Conservation (phyloP, 2,113 vertebrate genomes). For the Marcusenius ussheri region DNA sequence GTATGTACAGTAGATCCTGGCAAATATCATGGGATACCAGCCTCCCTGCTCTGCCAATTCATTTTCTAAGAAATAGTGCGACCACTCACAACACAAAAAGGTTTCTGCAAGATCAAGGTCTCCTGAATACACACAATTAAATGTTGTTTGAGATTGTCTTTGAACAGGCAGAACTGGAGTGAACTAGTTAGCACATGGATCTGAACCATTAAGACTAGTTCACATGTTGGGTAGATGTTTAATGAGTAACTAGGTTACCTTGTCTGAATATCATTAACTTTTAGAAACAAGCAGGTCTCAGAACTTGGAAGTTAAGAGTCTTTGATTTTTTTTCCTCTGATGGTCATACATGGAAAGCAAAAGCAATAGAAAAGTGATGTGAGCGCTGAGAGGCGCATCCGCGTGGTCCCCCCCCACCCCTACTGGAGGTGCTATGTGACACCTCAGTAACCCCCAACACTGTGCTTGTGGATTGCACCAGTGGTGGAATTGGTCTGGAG, state of each 20-base stretch:
- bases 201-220: not conserved
- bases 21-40: not conserved
- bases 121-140: not conserved
- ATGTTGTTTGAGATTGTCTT: slow-evolving; percentile 1
- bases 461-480: slow-evolving; percentile 21
- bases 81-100: not conserved
- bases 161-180: not conserved
- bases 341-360: not conserved
- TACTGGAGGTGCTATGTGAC: slow-evolving; percentile 22
- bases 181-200: slow-evolving; percentile 8
- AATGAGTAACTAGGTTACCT: not conserved
- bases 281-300: not conserved
- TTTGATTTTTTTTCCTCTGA: not conserved
- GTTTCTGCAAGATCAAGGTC: slow-evolving; percentile 5
- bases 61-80: not conserved
- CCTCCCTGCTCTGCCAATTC: not conserved
- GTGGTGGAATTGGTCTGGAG: slow-evolving; percentile 21
- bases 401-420: not conserved
- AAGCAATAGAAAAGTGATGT: not conserved
- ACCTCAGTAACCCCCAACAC: slow-evolving; percentile 16
- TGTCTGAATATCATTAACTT: not conserved
- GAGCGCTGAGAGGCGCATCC: not conserved
- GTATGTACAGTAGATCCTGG: not conserved
- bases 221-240: not conserved
- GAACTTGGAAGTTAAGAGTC: not conserved